Conservation (phyloP, 2,888 invertebrate genomes). For the Clivina fossor region DNA sequence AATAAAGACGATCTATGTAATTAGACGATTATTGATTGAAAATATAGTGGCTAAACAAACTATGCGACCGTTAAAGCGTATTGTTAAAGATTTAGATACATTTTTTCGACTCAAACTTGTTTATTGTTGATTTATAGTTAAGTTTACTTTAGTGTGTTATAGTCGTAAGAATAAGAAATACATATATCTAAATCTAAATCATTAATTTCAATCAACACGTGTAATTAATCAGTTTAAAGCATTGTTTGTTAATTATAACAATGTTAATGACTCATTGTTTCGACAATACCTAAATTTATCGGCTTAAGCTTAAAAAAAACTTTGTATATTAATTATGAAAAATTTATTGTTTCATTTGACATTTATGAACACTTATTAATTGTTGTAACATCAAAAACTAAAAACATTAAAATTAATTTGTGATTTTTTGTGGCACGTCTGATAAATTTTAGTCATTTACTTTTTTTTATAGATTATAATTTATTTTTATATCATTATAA, state of each 20-base stretch:
- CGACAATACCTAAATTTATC: not conserved
- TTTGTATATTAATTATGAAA: not conserved
- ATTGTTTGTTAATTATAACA: no score
- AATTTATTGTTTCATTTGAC: not conserved
- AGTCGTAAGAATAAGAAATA: no score
- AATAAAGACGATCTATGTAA: conserved; percentile 27
- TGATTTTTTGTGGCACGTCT: not conserved
- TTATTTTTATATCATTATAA: not conserved
- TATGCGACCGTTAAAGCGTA: no score
- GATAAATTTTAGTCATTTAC: not conserved
- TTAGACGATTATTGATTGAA: conserved; percentile 28
- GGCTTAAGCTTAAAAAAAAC: not conserved
- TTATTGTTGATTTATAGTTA: no score
- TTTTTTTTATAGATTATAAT: no score
- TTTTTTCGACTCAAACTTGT: no score
- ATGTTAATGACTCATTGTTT: not conserved
- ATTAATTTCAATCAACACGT: no score
- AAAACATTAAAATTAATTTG: not conserved
- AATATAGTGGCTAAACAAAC: no score
- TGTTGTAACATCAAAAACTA: not conserved
- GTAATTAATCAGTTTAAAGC: no score
- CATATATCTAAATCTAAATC: no score
- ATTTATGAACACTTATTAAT: not conserved
- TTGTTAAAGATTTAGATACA: no score
- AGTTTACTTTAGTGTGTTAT: no score